These are phyloP conservation scores for Gymnocheta viridis DNA, from an alignment of 2,888 invertebrate species.

Conservation along the genomic window DNA sequence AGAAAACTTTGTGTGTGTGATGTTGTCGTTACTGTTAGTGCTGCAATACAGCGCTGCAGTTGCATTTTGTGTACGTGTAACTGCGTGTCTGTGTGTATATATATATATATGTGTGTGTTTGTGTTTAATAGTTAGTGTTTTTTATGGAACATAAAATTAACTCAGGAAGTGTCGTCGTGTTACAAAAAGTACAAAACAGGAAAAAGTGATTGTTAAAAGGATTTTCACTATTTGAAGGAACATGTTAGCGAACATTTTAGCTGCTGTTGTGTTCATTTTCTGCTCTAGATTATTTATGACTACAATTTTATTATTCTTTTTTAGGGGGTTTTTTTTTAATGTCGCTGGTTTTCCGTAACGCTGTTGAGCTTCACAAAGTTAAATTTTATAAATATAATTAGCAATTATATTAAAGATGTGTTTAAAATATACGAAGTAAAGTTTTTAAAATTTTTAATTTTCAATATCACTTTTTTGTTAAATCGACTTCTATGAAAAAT, in stretches of 20 bases:
- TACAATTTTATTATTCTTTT: slow-evolving; percentile 36
- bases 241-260: slow-evolving; percentile 51
- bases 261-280: slow-evolving; percentile 51
- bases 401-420: slow-evolving; percentile 12
- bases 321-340: neutral
- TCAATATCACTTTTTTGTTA: neutral
- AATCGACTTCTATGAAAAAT: neutral
- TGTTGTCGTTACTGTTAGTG: slow-evolving; percentile 6
- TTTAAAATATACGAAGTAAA: slow-evolving; percentile 2
- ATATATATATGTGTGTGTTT: slow-evolving; percentile 14
- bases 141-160: slow-evolving; percentile 50
- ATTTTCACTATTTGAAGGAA: slow-evolving; percentile 57
- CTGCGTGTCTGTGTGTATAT: neutral
- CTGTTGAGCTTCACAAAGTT: slow-evolving; percentile 10
- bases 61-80: neutral
- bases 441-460: neutral
- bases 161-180: slow-evolving; percentile 63
- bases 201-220: slow-evolving; percentile 57
- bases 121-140: neutral
- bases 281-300: slow-evolving; percentile 63
- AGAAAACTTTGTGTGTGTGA: slow-evolving; percentile 21
- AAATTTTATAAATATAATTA: slow-evolving; percentile 18
- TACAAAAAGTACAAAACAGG: slow-evolving; percentile 8
- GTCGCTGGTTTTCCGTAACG: neutral
- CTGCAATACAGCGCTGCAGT: neutral